These are phyloP conservation scores for Mycteria americana DNA, from an alignment of 2,797 vertebrate species.

Conservation along the genomic window DNA sequence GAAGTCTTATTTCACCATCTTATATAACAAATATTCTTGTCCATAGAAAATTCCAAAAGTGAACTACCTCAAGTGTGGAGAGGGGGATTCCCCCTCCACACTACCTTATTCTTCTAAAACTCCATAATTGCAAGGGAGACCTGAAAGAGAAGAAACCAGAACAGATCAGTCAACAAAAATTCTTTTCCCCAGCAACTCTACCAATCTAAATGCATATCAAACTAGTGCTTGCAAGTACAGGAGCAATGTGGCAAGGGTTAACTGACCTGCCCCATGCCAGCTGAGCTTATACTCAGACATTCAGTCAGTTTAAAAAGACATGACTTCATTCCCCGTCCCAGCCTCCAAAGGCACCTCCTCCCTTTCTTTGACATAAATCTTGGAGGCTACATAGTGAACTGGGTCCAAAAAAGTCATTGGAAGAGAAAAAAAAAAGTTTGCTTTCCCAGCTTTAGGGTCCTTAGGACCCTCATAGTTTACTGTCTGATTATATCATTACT, in stretches of 20 bases:
- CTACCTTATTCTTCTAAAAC: slow-evolving; percentile 80
- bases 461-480: background rate
- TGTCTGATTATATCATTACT: background rate
- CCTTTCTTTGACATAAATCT: background rate
- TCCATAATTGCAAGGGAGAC: slow-evolving; percentile 95
- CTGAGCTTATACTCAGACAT: background rate
- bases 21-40: slow-evolving; percentile 67
- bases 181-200: background rate
- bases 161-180: background rate
- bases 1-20: slow-evolving; percentile 68
- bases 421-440: background rate
- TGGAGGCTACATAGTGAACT: background rate
- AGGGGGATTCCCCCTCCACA: slow-evolving; percentile 88
- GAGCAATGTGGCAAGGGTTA: background rate
- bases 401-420: background rate
- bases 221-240: background rate
- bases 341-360: background rate
- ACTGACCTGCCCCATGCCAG: background rate
- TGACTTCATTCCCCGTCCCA: background rate
- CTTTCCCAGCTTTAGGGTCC: background rate
- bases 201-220: background rate
- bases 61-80: slow-evolving; percentile 76
- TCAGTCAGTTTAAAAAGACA: background rate
- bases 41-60: slow-evolving; percentile 75
- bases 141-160: slow-evolving; percentile 73